Conservation (phyloP, 2,113 vertebrate species). For the Gasterosteus aculeatus region DNA sequence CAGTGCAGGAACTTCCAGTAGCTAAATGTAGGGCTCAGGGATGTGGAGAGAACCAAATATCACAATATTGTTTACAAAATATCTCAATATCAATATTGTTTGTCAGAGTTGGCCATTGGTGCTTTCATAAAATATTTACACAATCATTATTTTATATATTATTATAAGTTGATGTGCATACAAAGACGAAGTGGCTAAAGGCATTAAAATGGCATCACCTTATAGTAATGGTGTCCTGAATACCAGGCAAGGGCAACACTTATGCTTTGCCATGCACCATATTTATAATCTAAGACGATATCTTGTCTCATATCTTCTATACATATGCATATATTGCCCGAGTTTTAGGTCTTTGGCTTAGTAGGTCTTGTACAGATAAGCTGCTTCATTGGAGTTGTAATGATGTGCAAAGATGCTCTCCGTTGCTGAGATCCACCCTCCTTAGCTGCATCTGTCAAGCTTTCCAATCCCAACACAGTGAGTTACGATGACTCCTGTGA, state of each 20-base stretch:
- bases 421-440: background rate
- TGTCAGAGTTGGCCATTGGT: background rate
- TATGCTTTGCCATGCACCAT: background rate
- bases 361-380: background rate
- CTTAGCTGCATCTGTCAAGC: background rate
- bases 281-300: background rate
- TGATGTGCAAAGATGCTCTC: background rate
- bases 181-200: background rate
- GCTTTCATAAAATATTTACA: background rate
- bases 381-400: background rate
- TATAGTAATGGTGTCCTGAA: background rate
- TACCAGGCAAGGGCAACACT: background rate
- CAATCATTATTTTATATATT: background rate
- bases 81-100: background rate
- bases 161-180: background rate
- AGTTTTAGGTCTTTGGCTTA: background rate
- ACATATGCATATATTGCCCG: background rate
- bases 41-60: background rate
- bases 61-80: background rate
- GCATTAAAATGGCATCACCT: background rate
- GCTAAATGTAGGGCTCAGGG: background rate
- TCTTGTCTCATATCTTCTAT: background rate
- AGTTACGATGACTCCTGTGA: background rate
- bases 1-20: background rate
- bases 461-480: background rate